These are phyloP conservation scores for Asarcornis scutulata DNA, from an alignment of 2,113 vertebrate species.

Conservation along the genomic window DNA sequence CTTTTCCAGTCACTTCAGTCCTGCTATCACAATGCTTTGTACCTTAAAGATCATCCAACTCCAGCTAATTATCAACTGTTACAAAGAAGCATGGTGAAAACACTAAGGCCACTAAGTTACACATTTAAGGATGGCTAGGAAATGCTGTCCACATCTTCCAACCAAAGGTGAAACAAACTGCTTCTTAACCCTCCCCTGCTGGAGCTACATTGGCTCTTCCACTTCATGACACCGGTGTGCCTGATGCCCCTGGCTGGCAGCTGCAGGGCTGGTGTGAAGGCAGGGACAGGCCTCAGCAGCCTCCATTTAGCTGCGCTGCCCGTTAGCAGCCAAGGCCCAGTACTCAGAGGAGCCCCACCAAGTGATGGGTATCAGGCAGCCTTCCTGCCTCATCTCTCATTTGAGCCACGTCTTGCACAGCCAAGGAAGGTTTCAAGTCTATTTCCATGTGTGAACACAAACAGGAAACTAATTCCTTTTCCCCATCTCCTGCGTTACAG, in stretches of 20 bases:
- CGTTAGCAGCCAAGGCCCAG: not conserved
- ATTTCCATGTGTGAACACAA: not conserved
- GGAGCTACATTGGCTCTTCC: not conserved
- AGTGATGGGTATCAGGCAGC: fast-evolving
- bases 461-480: not conserved
- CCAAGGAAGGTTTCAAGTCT: not conserved
- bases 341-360: not conserved
- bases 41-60: too few species aligned
- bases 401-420: not conserved
- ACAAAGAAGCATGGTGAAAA: not conserved
- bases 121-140: not conserved
- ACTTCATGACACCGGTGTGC: not conserved
- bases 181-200: not conserved
- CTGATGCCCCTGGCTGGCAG: not conserved
- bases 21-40: not conserved
- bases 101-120: not conserved
- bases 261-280: not conserved
- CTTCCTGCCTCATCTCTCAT: not conserved
- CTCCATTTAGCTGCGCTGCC: fast-evolving
- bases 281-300: not conserved
- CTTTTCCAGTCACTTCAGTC: not conserved
- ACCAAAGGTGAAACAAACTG: not conserved
- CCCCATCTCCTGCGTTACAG: fast-evolving
- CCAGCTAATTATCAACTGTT: not conserved
- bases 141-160: not conserved